Conservation (phyloP, 2,797 vertebrate genomes). For the Sarcophilus harrisii region DNA sequence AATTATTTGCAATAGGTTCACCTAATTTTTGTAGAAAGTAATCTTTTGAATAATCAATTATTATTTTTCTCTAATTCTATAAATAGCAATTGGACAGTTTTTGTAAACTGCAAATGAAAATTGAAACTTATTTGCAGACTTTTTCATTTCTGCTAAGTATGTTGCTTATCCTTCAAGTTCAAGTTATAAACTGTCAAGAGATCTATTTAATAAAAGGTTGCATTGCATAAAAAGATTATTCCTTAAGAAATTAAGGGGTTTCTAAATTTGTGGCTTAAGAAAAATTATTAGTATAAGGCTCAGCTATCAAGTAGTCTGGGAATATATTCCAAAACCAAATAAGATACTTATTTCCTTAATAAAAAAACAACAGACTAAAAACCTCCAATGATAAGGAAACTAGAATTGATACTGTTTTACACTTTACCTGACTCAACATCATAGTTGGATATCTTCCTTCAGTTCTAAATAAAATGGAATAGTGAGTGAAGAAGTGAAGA, state of each 20-base stretch:
- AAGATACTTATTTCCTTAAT: background rate
- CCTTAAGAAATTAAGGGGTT: too few relatives aligned
- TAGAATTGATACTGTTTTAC: background rate
- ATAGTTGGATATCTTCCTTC: conserved; percentile 64
- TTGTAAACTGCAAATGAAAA: background rate
- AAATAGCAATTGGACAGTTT: background rate
- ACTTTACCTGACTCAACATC: conserved; percentile 82
- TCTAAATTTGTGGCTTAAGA: too few relatives aligned
- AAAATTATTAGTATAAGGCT: background rate
- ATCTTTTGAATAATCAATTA: background rate
- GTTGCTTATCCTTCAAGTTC: background rate
- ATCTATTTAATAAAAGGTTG: background rate
- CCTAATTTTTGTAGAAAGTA: background rate
- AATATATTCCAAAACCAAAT: background rate
- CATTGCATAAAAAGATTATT: background rate
- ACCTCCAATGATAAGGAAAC: background rate
- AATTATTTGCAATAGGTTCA: background rate
- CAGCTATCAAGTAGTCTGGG: background rate
- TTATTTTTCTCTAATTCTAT: background rate
- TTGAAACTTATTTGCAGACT: background rate
- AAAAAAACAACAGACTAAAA: background rate
- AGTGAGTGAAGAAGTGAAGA: conserved; percentile 66
- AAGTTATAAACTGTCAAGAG: background rate
- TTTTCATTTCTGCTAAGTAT: background rate
- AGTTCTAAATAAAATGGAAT: conserved; percentile 62